Evolutionary conservation across 2,113 vertebrate species (phyloP), one percentile per base, ranked within the genome.

Genomic region (Rhinolophus ferrumequinum): DNA sequence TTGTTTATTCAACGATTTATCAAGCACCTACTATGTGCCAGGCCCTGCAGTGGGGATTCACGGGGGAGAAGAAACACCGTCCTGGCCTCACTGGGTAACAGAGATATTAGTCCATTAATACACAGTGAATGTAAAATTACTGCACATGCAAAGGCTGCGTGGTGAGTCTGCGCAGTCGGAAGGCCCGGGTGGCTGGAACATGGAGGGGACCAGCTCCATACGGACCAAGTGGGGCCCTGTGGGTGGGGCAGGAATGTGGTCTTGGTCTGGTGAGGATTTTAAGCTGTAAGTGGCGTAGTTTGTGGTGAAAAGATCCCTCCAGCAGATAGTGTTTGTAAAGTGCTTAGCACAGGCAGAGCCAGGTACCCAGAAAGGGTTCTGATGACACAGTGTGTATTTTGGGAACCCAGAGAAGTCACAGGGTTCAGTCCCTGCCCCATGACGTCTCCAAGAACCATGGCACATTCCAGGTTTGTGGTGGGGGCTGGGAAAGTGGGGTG

Each of bases 301-400:
- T 90, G 18, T 75, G 69, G 54, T 75, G 38, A 30, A 15, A 75
- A 93, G 95, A 97, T 95, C 26, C 26, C 60, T 67, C 6, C 1
- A 1, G n/a, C 38, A 95, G 96, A 93, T 92, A 96, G 30, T 8
- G 28, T 8, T 12, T 60, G 50, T 50, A 7, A 89, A 62, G 21
- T 38, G 73, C 30, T 88, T n/a, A 73, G 87, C 33, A 5, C 14
- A 28, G 76, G 69, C 13, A 7, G 47, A 18, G 24, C 54, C 52
- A 21, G 87, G 75, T 1, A 21, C 79, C 76, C 60, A 22, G 35
- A 64, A 16, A 70, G 0, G 52, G 28, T 16, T 86, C 0, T 0
- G 2, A 5, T 64, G 87, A 50, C 0, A 2, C 41, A 41, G 24
- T 5, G 54, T 52, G 30, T 24, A 33, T 73, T 77, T 80, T 0